Evolutionary conservation across 2,888 invertebrate genomes (phyloP).

Genomic region (Drosophila kokeensis): DNA sequence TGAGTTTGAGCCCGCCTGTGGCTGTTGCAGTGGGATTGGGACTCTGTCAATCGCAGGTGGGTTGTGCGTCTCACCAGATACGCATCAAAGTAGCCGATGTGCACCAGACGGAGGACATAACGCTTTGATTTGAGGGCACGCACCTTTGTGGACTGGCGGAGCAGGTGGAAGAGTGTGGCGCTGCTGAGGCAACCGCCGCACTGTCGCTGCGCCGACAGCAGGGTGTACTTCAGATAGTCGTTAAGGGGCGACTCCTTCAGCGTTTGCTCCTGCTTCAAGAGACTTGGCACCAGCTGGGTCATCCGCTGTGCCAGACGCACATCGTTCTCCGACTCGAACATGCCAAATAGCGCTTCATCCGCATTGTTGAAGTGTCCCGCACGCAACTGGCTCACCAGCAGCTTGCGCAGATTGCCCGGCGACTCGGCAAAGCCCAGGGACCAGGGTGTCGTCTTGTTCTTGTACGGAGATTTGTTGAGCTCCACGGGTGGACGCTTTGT

Average conservation of each 20-base stretch:
- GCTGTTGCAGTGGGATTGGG: slow-evolving; percentile 10
- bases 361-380: slow-evolving; percentile 88
- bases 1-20: slow-evolving; percentile 16
- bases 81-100: slow-evolving; percentile 91
- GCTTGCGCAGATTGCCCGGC: slow-evolving; percentile 89
- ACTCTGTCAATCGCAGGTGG: slow-evolving; percentile 87
- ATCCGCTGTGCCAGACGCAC: slow-evolving; percentile 87
- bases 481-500: slow-evolving; percentile 14
- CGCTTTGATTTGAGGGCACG: slow-evolving; percentile 86
- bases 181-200: slow-evolving; percentile 87
- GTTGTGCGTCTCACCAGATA: slow-evolving; percentile 90
- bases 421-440: slow-evolving; percentile 94
- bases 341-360: slow-evolving; percentile 91
- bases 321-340: slow-evolving; percentile 88
- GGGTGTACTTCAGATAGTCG: slow-evolving; percentile 94
- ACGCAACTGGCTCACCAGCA: slow-evolving; percentile 92
- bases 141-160: slow-evolving; percentile 86
- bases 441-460: slow-evolving; percentile 89
- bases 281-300: slow-evolving; percentile 91
- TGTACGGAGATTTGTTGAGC: slow-evolving; percentile 56
- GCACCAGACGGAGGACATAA: slow-evolving; percentile 90
- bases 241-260: slow-evolving; percentile 87
- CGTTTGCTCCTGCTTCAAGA: slow-evolving; percentile 92
- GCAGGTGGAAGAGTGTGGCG: slow-evolving; percentile 86
- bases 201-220: slow-evolving; percentile 92